Base-by-base conservation (phyloP, 92 coral and sea anemone genomes). In the Plumapathes pennacea region DNA sequence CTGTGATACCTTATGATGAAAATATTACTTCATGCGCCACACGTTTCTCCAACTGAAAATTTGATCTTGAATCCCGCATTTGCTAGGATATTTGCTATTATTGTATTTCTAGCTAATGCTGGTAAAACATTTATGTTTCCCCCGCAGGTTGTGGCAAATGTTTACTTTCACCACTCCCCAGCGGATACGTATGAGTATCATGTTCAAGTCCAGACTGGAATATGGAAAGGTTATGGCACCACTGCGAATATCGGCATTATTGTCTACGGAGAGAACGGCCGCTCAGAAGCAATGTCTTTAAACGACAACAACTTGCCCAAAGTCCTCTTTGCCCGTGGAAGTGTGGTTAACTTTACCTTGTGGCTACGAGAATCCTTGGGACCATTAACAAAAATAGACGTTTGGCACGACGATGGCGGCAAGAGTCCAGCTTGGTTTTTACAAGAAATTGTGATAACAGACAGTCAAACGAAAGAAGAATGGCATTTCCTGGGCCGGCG, bases 381-480 rank as follows among this genome's bases (percentile, higher is more conserved):
- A 19, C 47, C 67, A 10, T 11, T 90, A 51, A 62, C 58, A 38
- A 73, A 77, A 41, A 85, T 90, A 40, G 67, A 63, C 60, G 66
- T 90, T 30, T 76, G 95, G 84, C 97, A 90, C 52, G 84, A 90
- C 72, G 86, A 86, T 71, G 57, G 72, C 32, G 97, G 97, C 20
- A 63, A 76, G 19, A 53, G 31, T 57, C 95, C 97, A 0, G 72
- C 97, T 6, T 90, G 97, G 97, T 90, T 73, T 67, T 53, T 90
- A 7, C 83, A 78, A 32, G 85, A 84, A 9, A 46, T 90, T 21
- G 67, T 77, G 15, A 29, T 90, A 17, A 76, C 64, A 37, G 95
- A 90, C 69, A 52, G 67, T 5, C 64, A 64, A 27, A 73, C 69
- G 22, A 83, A 63, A 5, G 53, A 79, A 26, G 69, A 55, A 38